These are phyloP conservation scores for Ophthalmolycus amberensis DNA, from an alignment of 2,113 vertebrate genomes.

Conservation along the genomic window DNA sequence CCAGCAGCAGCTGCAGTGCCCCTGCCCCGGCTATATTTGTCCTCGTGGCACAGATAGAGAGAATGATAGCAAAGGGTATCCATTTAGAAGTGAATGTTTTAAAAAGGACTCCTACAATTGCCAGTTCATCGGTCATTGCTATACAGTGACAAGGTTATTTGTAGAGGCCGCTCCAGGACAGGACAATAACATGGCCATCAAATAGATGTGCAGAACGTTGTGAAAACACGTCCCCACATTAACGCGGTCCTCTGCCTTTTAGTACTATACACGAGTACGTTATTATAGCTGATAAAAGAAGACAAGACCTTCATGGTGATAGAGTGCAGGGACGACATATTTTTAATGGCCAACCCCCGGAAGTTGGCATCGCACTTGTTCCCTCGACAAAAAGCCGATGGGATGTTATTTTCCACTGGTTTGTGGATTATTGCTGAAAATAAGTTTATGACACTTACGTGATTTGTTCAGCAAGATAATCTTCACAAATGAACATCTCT, in stretches of 20 bases:
- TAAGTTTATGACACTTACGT: background rate
- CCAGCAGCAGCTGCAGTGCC: conserved; percentile 51
- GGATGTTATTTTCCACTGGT: background rate
- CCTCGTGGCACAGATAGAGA: conserved; percentile 66
- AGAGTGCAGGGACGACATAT: background rate
- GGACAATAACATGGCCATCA: conserved; percentile 44
- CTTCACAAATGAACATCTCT: background rate
- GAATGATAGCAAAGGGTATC: conserved; percentile 67
- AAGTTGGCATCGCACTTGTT: background rate
- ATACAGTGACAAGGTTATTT: conserved; percentile 69
- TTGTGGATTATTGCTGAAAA: background rate
- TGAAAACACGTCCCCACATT: background rate
- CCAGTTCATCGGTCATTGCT: conserved; percentile 66
- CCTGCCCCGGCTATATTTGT: conserved; percentile 70
- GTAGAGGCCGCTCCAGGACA: conserved; percentile 43
- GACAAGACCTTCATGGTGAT: background rate
- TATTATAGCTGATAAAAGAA: background rate
- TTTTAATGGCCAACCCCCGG: background rate
- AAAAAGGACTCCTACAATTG: conserved; percentile 70
- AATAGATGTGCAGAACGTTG: conserved; percentile 39
- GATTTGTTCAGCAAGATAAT: background rate
- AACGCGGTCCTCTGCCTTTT: background rate
- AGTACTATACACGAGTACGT: background rate
- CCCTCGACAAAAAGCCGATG: background rate
- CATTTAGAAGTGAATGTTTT: conserved; percentile 68